Percentiles rank a stretch among this genome's conserved stretches.
Conservation (phyloP, 2,888 invertebrate species). For the Craniophora ligustri region DNA sequence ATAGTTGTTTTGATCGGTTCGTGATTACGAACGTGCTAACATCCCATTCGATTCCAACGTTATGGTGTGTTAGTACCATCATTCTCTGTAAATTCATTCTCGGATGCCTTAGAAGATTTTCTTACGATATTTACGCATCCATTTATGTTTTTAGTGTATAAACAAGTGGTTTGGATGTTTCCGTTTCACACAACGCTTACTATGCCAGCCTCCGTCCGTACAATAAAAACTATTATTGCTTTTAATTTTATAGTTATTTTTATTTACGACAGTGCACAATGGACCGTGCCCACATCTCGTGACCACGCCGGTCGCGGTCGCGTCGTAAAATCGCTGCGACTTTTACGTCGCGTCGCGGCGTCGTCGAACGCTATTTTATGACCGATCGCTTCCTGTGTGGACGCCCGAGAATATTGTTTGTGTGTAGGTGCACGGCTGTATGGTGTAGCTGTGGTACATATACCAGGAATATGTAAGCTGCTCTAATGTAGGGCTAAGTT, state of each 20-base stretch:
- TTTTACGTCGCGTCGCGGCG: conserved; percentile 49
- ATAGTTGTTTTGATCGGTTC: conserved; percentile 17
- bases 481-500: conserved; percentile 36
- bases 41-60: conserved; percentile 25
- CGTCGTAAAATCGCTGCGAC: conserved; percentile 62
- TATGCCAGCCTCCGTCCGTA: conserved; percentile 48
- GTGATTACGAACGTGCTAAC: conserved; percentile 24
- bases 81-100: conserved; percentile 2
- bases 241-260: conserved; percentile 62
- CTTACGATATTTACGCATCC: conserved; percentile 1
- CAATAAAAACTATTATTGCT: conserved; percentile 63
- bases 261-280: conserved; percentile 62
- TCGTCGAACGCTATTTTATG: conserved; percentile 67
- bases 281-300: conserved; percentile 47
- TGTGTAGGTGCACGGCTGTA: conserved; percentile 21
- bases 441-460: conserved; percentile 15
- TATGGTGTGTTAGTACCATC: conserved; percentile 15
- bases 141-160: conserved; percentile 18
- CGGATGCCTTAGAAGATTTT: conserved; percentile 1
- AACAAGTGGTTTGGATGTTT: conserved; percentile 35
- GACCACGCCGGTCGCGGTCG: conserved; percentile 55
- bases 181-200: conserved; percentile 35
- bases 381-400: conserved; percentile 70
- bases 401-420: conserved; percentile 58
- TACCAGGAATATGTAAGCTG: conserved; percentile 24